phyloP scores from a whole-genome alignment of 2,113 vertebrate genomes.

The Eudyptes chrysolophus region DNA sequence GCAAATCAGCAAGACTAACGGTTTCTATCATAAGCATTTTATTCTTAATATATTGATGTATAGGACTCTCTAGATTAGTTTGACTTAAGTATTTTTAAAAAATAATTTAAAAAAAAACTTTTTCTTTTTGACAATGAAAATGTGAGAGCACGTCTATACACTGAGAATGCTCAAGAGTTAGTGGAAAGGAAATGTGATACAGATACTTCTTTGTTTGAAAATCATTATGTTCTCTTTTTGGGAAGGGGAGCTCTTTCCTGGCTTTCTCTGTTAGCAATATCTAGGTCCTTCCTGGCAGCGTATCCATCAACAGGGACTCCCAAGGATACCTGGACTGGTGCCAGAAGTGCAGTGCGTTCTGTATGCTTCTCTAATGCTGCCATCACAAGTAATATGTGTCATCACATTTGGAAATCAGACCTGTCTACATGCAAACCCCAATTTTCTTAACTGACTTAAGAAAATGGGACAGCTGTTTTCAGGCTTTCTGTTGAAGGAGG shows the following conservation, averaged over 20 bases:
- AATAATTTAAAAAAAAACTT: accelerated
- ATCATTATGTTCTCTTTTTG: neutral
- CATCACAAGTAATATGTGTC: neutral
- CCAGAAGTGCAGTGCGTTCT: neutral
- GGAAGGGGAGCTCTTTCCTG: neutral
- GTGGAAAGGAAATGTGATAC: neutral
- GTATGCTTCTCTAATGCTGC: neutral
- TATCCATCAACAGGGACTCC: neutral
- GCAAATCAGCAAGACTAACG: neutral
- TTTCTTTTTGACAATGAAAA: neutral
- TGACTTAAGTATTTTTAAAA: neutral
- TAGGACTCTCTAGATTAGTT: neutral
- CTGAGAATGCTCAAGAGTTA: neutral
- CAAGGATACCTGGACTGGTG: neutral
- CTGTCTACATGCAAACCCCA: neutral
- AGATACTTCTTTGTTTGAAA: neutral
- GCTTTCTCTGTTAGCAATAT: neutral
- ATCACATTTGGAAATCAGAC: neutral
- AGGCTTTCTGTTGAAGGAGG: neutral
- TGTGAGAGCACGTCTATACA: neutral
- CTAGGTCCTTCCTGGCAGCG: neutral
- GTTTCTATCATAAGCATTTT: neutral
- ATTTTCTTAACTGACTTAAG: neutral
- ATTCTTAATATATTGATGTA: neutral
- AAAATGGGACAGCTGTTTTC: neutral